Base-by-base conservation (phyloP, 1,140 invertebrate species). In the Drosophila nebulosa region DNA sequence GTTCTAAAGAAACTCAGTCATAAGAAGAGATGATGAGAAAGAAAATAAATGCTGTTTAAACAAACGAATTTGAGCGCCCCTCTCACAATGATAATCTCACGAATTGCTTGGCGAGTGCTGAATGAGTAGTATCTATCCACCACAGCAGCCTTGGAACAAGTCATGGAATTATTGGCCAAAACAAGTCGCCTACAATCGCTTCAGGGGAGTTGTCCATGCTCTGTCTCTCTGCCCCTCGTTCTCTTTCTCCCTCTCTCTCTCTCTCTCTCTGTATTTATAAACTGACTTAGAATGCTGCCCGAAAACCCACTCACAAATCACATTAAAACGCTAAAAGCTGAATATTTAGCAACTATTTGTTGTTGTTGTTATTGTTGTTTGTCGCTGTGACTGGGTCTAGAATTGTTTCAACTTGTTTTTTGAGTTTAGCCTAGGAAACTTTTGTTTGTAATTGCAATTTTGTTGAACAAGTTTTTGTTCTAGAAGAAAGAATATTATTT, bases 111-210 rank as follows among this genome's bases (percentile, higher is more conserved):
- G n/a, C n/a, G n/a, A n/a, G n/a, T n/a, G n/a, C n/a, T n/a, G n/a
- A n/a, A n/a, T 52, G 69, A 12, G 30, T 42, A 46, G 39, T 46
- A 39, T 42, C 9, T 42, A 46, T 46, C 81, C 83, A 32, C 30
- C n/a, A n/a, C n/a, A n/a, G 12, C 10, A 81, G 80, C 80, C 80
- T 85, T 86, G 80, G 80, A 86, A 85, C 80, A 85, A 85, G 80
- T 85, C 83, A 85, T 86, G 78, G 74, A 79, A 86, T 77, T 81
- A 78, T 86, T 86, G 81, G 81, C 81, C 81, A 86, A 88, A 86
- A 86, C 81, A 81, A 86, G 81, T 86, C 81, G 81, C 81, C 81
- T 86, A 86, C 80, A 72, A 71, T 59, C 71, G 69, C 70, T 74
- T 74, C 70, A 66, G 70, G 70, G 70, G 70, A 73, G 70, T 73